These are phyloP conservation scores for Myodes glareolus DNA, from an alignment of 2,113 vertebrate species.

Conservation along the genomic window DNA sequence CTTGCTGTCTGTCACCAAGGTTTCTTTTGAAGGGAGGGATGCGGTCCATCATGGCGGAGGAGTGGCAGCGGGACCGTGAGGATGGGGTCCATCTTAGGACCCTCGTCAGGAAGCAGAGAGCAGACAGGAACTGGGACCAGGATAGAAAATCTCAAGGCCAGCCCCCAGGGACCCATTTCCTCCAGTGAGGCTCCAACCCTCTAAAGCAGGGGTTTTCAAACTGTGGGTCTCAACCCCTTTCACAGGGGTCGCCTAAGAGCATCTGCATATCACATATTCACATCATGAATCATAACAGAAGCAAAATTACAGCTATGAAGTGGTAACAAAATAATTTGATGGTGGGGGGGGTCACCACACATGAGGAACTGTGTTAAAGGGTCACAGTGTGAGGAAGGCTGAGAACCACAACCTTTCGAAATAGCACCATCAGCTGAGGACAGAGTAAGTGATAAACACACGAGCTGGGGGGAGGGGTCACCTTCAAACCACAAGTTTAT, in stretches of 20 bases:
- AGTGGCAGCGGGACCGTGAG: not conserved
- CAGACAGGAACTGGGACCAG: not conserved
- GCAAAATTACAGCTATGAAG: not conserved
- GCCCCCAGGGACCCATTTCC: not conserved
- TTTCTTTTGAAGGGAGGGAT: not conserved
- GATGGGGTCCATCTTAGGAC: not conserved
- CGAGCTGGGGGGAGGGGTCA: fast-evolving
- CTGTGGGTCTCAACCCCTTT: not conserved
- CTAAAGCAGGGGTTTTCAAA: not conserved
- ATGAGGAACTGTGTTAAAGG: not conserved
- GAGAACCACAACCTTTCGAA: not conserved
- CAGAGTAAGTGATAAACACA: not conserved
- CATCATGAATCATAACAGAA: not conserved
- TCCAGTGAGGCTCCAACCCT: not conserved
- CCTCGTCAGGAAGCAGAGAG: not conserved
- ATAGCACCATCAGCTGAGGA: not conserved
- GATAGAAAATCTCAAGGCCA: not conserved
- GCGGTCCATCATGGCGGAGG: not conserved
- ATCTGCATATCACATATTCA: not conserved
- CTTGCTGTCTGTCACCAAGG: not conserved
- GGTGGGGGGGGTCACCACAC: not conserved
- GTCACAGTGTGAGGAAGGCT: not conserved
- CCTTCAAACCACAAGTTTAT: not conserved
- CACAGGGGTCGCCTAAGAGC: not conserved
- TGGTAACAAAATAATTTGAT: not conserved